A percentile compares a stretch with the other conserved stretches of the same genome.
Conservation (phyloP, 1,140 invertebrate species). For the Anadara kagoshimensis region DNA sequence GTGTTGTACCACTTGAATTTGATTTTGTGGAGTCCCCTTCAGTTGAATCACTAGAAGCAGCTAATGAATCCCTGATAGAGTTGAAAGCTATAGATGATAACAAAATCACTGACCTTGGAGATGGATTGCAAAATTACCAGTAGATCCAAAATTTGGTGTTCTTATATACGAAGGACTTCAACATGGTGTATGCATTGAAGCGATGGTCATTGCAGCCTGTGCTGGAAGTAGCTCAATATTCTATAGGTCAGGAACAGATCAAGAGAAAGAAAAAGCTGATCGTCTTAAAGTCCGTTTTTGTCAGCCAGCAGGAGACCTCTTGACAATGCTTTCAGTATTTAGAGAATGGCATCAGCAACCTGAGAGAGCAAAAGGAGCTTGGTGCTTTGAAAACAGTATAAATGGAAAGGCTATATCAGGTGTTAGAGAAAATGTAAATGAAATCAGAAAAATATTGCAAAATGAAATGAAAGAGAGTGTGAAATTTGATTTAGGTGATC, state of each 20-base stretch:
- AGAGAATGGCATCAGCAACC: constrained; percentile 71
- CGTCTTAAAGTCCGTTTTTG: constrained; percentile 81
- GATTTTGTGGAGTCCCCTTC: constrained; percentile 65
- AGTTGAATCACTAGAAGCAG: constrained; percentile 46
- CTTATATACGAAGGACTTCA: constrained; percentile 54
- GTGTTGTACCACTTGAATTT: constrained; percentile 58
- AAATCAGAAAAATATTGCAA: constrained; percentile 49
- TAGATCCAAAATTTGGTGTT: constrained; percentile 57
- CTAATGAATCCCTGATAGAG: constrained; percentile 45
- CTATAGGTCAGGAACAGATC: constrained; percentile 66
- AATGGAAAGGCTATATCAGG: constrained; percentile 59
- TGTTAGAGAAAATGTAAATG: constrained; percentile 55
- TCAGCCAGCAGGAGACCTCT: constrained; percentile 90
- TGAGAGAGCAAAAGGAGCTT: constrained; percentile 54
- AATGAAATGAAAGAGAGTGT: constrained; percentile 49
- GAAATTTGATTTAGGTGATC: constrained; percentile 40
- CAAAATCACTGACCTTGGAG: constrained; percentile 66
- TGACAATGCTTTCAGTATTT: constrained; percentile 93
- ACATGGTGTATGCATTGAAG: constrained; percentile 79
- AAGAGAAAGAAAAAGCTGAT: constrained; percentile 80
- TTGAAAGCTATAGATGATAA: constrained; percentile 51
- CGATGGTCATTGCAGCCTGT: constrained; percentile 56
- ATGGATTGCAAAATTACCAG: constrained; percentile 62
- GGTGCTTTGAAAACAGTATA: constrained; percentile 61
- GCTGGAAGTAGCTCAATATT: constrained; percentile 52